A percentile compares a stretch with the other conserved stretches of the same genome.
phyloP scores from a whole-genome alignment of 2,888 invertebrate genomes.

The Drosophila kanekoi region DNA sequence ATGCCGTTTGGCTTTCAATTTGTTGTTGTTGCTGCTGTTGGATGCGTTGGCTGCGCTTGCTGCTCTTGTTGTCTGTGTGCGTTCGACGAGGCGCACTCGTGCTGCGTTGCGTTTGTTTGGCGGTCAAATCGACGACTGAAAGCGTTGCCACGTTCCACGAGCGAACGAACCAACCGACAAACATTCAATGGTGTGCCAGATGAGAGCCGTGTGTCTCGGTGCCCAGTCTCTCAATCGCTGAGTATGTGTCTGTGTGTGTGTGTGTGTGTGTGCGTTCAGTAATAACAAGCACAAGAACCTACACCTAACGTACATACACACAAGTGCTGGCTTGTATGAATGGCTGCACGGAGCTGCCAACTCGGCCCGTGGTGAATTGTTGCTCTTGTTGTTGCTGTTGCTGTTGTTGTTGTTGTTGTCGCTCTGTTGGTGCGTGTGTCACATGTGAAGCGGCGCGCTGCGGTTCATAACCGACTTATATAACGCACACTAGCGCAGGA shows the following conservation, averaged over 20 bases:
- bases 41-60: slow-evolving; percentile 39
- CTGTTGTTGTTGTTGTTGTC: slow-evolving; percentile 11
- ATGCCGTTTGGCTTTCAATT: slow-evolving; percentile 11
- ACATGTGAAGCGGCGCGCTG: slow-evolving; percentile 34
- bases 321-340: slow-evolving; percentile 22
- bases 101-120: slow-evolving; percentile 80
- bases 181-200: slow-evolving; percentile 50
- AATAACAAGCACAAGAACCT: slow-evolving; percentile 19
- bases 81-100: slow-evolving; percentile 64
- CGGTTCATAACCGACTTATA: slow-evolving; percentile 67
- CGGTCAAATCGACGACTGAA: slow-evolving; percentile 83
- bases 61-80: slow-evolving; percentile 44
- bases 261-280: slow-evolving; percentile 5
- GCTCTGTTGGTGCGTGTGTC: slow-evolving; percentile 16
- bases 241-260: slow-evolving; percentile 14
- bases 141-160: slow-evolving; percentile 66
- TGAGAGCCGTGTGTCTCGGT: slow-evolving; percentile 36
- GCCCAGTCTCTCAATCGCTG: slow-evolving; percentile 27
- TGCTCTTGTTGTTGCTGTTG: not conserved
- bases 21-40: slow-evolving; percentile 35
- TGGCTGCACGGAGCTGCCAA: slow-evolving; percentile 50
- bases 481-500: slow-evolving; percentile 70
- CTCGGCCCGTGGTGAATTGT: slow-evolving; percentile 44
- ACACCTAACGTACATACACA: not conserved
- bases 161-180: slow-evolving; percentile 34